Conservation (phyloP, 1,140 invertebrate species). For the Bombus waltoni region DNA sequence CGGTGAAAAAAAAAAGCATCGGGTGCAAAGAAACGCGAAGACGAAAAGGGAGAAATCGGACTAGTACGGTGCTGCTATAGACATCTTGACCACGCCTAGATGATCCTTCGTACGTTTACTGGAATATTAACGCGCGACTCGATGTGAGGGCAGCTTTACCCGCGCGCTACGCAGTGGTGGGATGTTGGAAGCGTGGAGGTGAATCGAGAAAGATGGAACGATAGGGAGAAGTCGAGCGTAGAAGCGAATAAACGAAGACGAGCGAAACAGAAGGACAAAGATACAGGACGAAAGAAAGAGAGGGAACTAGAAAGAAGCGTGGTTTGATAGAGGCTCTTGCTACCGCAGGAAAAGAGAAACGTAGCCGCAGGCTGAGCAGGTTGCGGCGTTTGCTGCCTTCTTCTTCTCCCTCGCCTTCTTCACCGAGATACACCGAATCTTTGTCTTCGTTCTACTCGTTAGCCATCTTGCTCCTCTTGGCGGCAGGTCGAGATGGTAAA, state of each 20-base stretch:
- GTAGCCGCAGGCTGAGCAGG: conserved; percentile 76
- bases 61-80: background rate
- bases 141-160: conserved; percentile 57
- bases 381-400: conserved; percentile 66
- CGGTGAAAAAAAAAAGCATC: no score
- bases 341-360: conserved; percentile 79
- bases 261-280: conserved; percentile 9
- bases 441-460: conserved; percentile 42
- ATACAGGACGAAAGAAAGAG: background rate
- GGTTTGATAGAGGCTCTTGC: conserved; percentile 70
- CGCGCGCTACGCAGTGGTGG: background rate
- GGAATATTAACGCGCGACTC: conserved; percentile 73
- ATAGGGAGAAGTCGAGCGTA: background rate
- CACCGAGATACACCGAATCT: conserved; percentile 19
- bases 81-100: conserved; percentile 64
- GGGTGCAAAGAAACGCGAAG: background rate
- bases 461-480: conserved; percentile 54
- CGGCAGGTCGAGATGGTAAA: conserved; percentile 54
- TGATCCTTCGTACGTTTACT: conserved; percentile 64
- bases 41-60: conserved; percentile 8
- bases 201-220: background rate
- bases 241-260: background rate
- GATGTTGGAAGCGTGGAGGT: background rate
- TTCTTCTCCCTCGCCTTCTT: conserved; percentile 18
- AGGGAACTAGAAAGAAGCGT: conserved; percentile 45